Conservation (phyloP, 2,797 vertebrate genomes). For the Premnoplex brunnescens region DNA sequence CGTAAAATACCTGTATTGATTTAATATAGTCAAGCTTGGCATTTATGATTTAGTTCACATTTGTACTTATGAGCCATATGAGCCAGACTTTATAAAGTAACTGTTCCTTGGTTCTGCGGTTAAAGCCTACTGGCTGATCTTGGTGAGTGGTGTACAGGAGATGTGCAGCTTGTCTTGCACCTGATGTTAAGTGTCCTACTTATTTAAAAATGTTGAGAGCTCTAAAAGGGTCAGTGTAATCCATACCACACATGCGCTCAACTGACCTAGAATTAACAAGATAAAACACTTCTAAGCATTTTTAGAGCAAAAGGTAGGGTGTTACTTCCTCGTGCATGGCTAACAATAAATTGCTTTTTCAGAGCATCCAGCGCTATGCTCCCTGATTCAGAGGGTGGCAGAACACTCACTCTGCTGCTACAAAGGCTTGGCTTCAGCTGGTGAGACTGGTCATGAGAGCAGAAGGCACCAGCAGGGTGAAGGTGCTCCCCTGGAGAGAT, state of each 20-base stretch:
- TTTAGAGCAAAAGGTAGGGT: neutral
- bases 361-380: fast-evolving
- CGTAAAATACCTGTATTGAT: neutral
- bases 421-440: neutral
- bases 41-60: neutral
- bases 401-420: fast-evolving
- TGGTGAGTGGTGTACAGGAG: neutral
- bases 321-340: fast-evolving
- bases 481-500: neutral
- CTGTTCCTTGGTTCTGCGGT: neutral
- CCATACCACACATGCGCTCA: neutral
- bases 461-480: neutral
- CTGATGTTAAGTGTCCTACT: neutral
- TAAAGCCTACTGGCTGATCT: neutral
- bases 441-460: neutral
- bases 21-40: neutral
- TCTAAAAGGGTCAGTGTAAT: constrained; percentile 42
- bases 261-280: constrained; percentile 27
- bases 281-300: neutral
- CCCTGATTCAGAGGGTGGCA: fast-evolving
- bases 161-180: neutral
- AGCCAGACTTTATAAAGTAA: neutral
- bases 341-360: neutral
- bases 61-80: neutral
- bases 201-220: neutral